Conservation (phyloP, 2,797 vertebrate species). For the Sparus aurata region DNA sequence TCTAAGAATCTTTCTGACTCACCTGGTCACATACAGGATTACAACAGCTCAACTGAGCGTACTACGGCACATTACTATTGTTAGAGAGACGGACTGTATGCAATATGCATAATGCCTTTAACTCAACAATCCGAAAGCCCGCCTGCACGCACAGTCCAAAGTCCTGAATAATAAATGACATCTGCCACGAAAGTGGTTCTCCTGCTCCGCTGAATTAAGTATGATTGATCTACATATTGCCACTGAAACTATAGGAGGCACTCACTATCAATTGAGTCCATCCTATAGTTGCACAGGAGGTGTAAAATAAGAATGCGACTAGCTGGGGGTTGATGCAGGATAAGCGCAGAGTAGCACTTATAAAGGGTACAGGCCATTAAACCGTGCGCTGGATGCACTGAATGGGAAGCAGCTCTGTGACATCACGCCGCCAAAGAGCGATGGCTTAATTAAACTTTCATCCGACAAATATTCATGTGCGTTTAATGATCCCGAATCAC, state of each 20-base stretch:
- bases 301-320: conserved; percentile 57
- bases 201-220: conserved; percentile 74
- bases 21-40: conserved; percentile 7
- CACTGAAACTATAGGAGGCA: conserved; percentile 58
- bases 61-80: conserved; percentile 13
- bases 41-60: conserved; percentile 5
- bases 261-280: conserved; percentile 54
- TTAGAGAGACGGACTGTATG: conserved; percentile 22
- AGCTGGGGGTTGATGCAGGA: conserved; percentile 39
- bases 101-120: conserved; percentile 34
- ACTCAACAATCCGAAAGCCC: conserved; percentile 43
- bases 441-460: conserved; percentile 80
- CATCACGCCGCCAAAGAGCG: conserved; percentile 66
- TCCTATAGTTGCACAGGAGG: conserved; percentile 46
- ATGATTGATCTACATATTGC: conserved; percentile 74
- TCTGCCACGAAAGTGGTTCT: conserved; percentile 61
- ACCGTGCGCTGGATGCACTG: conserved; percentile 42
- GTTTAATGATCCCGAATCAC: conserved; percentile 82
- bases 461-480: conserved; percentile 80
- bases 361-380: conserved; percentile 72
- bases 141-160: conserved; percentile 50
- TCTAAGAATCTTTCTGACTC: conserved; percentile 34
- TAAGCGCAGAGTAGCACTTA: conserved; percentile 61
- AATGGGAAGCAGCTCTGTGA: conserved; percentile 58
- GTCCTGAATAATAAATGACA: conserved; percentile 79